phyloP scores from a whole-genome alignment of 2,797 vertebrate genomes.

The Chelon auratus region DNA sequence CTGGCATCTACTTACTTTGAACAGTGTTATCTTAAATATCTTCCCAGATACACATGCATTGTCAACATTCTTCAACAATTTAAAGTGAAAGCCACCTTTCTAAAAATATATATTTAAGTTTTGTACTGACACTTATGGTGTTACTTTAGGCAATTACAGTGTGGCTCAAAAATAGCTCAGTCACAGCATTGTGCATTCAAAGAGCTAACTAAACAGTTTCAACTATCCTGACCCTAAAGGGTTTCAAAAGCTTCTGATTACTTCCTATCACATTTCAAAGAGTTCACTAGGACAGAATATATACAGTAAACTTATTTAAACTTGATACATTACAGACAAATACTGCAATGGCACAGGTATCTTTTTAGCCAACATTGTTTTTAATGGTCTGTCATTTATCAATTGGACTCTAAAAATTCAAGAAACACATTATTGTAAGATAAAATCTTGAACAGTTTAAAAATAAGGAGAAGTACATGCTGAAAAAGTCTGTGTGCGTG shows the following conservation, averaged over 20 bases:
- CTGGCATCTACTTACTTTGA: constrained; percentile 5
- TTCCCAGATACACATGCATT: too few species aligned
- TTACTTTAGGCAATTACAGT: constrained; percentile 20
- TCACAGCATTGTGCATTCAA: constrained; percentile 39
- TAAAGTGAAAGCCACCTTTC: neutral
- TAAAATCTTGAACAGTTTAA: constrained; percentile 43
- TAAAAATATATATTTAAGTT: constrained; percentile 11
- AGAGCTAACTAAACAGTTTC: constrained; percentile 34
- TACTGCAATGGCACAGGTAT: neutral
- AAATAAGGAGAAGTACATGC: constrained; percentile 41
- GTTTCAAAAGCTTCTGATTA: constrained; percentile 38
- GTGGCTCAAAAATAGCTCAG: constrained; percentile 47
- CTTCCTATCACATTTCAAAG: constrained; percentile 36
- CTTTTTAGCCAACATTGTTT: constrained; percentile 5
- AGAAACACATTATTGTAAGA: constrained; percentile 18
- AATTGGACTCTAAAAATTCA: constrained; percentile 6
- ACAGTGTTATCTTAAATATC: neutral
- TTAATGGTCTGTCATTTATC: neutral
- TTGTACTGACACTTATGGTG: constrained; percentile 21
- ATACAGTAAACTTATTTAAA: constrained; percentile 13
- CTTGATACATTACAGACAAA: constrained; percentile 2
- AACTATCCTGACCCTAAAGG: constrained; percentile 28
- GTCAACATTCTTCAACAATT: neutral
- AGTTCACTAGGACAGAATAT: constrained; percentile 12
- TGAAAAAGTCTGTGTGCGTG: constrained; percentile 61